Percentiles rank a stretch among this genome's conserved stretches.
Conservation (phyloP, 2,888 invertebrate species). For the Cordilura impudica region DNA sequence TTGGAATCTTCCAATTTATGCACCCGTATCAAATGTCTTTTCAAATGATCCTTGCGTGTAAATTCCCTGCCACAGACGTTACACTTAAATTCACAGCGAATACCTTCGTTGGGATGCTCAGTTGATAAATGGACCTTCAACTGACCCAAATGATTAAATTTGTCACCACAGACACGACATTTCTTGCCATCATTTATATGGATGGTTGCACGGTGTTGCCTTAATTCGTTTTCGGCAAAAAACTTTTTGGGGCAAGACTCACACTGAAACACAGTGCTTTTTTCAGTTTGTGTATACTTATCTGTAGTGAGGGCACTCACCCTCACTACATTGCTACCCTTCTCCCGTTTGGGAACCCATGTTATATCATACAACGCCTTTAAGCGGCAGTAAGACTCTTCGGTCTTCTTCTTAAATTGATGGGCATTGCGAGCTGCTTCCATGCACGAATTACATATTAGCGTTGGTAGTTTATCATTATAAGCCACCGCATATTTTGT, state of each 20-base stretch:
- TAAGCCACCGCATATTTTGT: conserved; percentile 76
- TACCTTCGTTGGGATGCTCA: conserved; percentile 58
- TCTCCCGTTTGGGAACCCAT: conserved; percentile 60
- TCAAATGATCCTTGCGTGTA: conserved; percentile 78
- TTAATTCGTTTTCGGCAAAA: conserved; percentile 68
- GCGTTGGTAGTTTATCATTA: conserved; percentile 75
- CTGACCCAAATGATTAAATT: conserved; percentile 77
- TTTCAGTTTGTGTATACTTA: conserved; percentile 73
- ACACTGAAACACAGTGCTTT: conserved; percentile 71
- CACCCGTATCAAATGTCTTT: conserved; percentile 78
- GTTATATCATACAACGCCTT: conserved; percentile 67
- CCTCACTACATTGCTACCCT: conserved; percentile 1
- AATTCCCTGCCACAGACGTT: conserved; percentile 78
- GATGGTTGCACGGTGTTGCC: conserved; percentile 67
- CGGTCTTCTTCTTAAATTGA: conserved; percentile 74
- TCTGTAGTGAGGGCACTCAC: conserved; percentile 44
- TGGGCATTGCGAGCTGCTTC: conserved; percentile 72
- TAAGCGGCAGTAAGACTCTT: conserved; percentile 73
- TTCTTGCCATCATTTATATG: conserved; percentile 67
- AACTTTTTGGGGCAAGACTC: conserved; percentile 75
- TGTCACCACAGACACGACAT: conserved; percentile 78
- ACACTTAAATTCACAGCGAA: conserved; percentile 70
- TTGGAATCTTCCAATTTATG: conserved; percentile 70
- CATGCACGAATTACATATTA: conserved; percentile 74
- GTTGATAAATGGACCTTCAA: conserved; percentile 76